phyloP scores from a whole-genome alignment of 2,113 vertebrate genomes.

The Catharus bicknelli region DNA sequence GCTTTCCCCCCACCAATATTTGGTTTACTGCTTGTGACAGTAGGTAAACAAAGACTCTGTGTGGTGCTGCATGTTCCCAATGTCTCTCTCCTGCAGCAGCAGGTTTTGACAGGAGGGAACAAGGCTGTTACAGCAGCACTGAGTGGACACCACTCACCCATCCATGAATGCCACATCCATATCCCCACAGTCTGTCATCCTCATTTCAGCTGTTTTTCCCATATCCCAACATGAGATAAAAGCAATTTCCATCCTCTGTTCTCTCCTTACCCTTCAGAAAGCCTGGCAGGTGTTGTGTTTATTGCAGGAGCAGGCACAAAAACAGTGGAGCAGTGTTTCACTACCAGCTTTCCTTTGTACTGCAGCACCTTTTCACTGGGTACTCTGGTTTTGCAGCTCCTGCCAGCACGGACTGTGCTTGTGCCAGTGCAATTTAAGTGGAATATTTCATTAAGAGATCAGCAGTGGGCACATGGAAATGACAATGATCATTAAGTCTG shows the following conservation, averaged over 20 bases:
- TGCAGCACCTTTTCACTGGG: background rate
- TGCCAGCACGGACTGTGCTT: background rate
- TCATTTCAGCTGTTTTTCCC: background rate
- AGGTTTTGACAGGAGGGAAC: background rate
- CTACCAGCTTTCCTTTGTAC: background rate
- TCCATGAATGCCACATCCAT: background rate
- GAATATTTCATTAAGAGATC: conserved; percentile 28
- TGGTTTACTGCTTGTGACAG: background rate
- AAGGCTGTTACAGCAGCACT: background rate
- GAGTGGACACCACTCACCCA: background rate
- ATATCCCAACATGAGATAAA: background rate
- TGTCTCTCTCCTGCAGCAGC: background rate
- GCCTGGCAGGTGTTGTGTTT: background rate
- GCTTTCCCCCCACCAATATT: background rate
- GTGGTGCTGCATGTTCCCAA: background rate
- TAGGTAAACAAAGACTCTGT: background rate
- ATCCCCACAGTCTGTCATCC: background rate
- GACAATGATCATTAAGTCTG: background rate
- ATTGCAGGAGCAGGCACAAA: background rate
- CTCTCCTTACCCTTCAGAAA: background rate
- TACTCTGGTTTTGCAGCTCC: background rate
- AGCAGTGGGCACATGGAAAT: background rate
- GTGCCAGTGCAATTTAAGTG: background rate
- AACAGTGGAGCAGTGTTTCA: background rate
- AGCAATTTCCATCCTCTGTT: background rate